Evolutionary conservation across 2,888 invertebrate species (phyloP).

Genomic region (Vesta saturnalis): DNA sequence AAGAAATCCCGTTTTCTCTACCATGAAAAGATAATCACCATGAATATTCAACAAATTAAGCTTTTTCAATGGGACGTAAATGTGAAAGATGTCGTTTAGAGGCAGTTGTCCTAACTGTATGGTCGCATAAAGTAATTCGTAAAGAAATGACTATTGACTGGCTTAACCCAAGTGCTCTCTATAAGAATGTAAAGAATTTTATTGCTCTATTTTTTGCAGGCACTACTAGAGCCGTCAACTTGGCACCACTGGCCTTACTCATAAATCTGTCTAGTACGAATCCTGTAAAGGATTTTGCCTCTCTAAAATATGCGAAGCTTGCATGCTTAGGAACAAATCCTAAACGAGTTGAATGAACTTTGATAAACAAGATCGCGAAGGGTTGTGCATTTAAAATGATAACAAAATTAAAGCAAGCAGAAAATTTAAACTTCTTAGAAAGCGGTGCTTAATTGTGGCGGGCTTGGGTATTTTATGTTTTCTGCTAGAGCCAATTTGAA

Average conservation of each 20-base stretch:
- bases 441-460: conserved; percentile 2
- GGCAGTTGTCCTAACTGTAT: no score
- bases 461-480: conserved; percentile 14
- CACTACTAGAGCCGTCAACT: conserved; percentile 51
- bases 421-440: conserved; percentile 9
- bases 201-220: conserved; percentile 51
- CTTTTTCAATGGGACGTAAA: neutral
- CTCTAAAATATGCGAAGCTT: conserved; percentile 42
- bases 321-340: conserved; percentile 35
- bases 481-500: conserved; percentile 18
- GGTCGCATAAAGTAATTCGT: neutral
- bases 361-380: conserved; percentile 10
- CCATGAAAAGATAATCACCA: no score
- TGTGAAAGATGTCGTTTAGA: no score
- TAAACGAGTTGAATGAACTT: conserved; percentile 23
- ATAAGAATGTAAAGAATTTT: conserved; percentile 39
- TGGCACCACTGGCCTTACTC: conserved; percentile 53
- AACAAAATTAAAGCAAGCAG: conserved; percentile 19
- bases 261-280: conserved; percentile 52
- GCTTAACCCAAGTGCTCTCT: conserved; percentile 19
- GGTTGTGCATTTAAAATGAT: conserved; percentile 20
- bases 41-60: neutral
- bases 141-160: conserved; percentile 23
- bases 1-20: no score
- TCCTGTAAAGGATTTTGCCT: conserved; percentile 41